These are phyloP conservation scores for Aspidapion aeneum DNA, from an alignment of 2,888 invertebrate genomes.

Conservation along the genomic window DNA sequence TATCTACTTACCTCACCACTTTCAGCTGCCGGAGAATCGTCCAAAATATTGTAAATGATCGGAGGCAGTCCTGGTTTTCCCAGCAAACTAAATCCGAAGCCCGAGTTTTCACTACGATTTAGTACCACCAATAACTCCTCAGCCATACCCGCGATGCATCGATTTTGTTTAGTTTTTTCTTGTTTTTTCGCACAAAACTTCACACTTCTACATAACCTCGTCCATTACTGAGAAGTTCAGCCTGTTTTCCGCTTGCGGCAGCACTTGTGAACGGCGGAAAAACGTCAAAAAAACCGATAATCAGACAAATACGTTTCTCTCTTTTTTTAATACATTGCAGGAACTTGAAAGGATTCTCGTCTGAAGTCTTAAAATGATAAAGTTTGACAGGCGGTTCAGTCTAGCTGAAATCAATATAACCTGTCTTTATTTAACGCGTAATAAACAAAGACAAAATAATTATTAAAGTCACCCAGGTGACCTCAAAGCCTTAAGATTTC, in stretches of 20 bases:
- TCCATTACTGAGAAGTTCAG: slow-evolving; percentile 37
- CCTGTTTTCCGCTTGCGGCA: not conserved
- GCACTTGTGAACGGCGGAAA: not conserved
- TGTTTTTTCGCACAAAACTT: slow-evolving; percentile 31
- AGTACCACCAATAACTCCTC: slow-evolving; percentile 87
- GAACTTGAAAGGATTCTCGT: too few species aligned
- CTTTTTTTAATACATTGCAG: too few species aligned
- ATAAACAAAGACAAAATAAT: too few species aligned
- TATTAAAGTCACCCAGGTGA: too few species aligned
- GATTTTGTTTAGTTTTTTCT: slow-evolving; percentile 38
- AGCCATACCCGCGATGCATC: slow-evolving; percentile 61
- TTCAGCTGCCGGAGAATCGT: slow-evolving; percentile 89
- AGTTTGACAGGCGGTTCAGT: too few species aligned
- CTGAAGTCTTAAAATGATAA: too few species aligned
- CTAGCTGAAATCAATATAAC: too few species aligned
- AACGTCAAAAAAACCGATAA: too few species aligned
- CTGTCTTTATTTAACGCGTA: too few species aligned
- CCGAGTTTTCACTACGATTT: slow-evolving; percentile 81
- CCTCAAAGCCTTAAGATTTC: too few species aligned
- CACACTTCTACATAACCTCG: slow-evolving; percentile 44
- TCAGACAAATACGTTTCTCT: too few species aligned
- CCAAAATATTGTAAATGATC: slow-evolving; percentile 89
- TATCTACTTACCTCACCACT: slow-evolving; percentile 73
- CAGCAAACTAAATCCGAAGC: slow-evolving; percentile 88
- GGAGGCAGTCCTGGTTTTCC: slow-evolving; percentile 90